phyloP scores from a whole-genome alignment of 1,140 invertebrate species.

The Penaeus indicus region DNA sequence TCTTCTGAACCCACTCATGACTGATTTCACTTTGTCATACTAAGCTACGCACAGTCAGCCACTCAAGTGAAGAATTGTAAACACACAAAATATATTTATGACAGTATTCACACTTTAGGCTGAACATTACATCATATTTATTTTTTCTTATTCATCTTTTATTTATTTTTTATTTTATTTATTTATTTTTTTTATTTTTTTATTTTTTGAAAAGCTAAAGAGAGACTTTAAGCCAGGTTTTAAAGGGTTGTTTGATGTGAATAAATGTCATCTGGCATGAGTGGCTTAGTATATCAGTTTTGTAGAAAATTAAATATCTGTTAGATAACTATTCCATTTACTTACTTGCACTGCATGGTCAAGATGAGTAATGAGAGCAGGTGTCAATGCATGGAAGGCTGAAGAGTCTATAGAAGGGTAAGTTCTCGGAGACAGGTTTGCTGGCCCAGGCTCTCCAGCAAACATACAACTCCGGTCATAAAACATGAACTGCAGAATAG shows the following conservation, averaged over 20 bases:
- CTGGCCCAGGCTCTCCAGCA: constrained; percentile 56
- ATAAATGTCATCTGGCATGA: not conserved
- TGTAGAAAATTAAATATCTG: not conserved
- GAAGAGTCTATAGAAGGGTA: constrained; percentile 48
- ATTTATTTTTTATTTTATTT: too few species aligned
- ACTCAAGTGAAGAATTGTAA: too few species aligned
- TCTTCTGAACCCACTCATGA: too few species aligned
- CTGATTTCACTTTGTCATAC: too few species aligned
- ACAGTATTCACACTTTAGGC: too few species aligned
- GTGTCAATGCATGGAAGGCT: constrained; percentile 53
- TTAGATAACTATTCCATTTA: not conserved
- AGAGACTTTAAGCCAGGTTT: not conserved
- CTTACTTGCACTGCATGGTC: constrained; percentile 48
- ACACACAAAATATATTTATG: too few species aligned
- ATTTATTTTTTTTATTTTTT: too few species aligned
- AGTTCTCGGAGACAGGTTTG: constrained; percentile 54
- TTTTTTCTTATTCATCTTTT: too few species aligned
- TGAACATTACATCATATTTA: too few species aligned
- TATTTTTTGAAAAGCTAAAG: not conserved
- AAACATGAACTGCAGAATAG: constrained; percentile 45
- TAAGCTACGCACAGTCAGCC: too few species aligned
- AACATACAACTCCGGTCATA: constrained; percentile 58
- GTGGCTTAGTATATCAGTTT: not conserved
- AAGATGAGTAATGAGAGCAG: constrained; percentile 51
- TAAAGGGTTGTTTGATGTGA: not conserved